Base-by-base conservation (phyloP, 1,140 invertebrate species). In the Drosophila melanogaster region DNA sequence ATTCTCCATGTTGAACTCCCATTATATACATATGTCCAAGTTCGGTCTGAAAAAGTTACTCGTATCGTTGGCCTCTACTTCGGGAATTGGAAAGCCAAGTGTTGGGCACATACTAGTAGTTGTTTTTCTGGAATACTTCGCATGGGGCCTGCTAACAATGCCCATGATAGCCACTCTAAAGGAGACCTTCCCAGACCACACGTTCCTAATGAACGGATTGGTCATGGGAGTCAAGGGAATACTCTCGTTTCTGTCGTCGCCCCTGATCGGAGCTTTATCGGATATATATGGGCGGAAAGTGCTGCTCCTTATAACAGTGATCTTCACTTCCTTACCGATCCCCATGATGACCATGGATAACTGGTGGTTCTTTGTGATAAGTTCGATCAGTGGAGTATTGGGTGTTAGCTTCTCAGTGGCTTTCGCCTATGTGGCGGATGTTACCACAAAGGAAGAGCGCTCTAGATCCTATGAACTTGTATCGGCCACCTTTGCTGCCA, bases 331-430 rank as follows among this genome's bases (percentile, higher is more conserved):
- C 93, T 96, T 97, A 65, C 99, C 99, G 30, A 99, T 99, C 90
- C 99, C 99, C 53, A 94, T 99, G 54, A 99, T 99, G 97, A 98
- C 97, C 90, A 96, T 99, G 87, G 99, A 99, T 93, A 98, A 98
- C 49, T 99, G 98, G 97, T 99, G 98, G 98, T 99, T 99, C 93
- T 99, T 99, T 93, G 98, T 98, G 47, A 98, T 99, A 96, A 98
- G 99, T 93, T 98, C 97, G 79, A 97, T 99, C 91, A 99, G 98
- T 74, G 99, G 99, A 54, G 96, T 99, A 59, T 99, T 99, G 93
- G 98, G 98, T 47, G 99, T 99, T 44, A 99, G 98, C 40, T 99
- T 99, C 93, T 98, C 97, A 46, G 98, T 99, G 58, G 98, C 99
- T 24, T 99, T 99, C 94, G 98, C 99, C 15, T 99, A 99, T 93